phyloP scores from a whole-genome alignment of 1,140 invertebrate genomes.

The Globodera rostochiensis region DNA sequence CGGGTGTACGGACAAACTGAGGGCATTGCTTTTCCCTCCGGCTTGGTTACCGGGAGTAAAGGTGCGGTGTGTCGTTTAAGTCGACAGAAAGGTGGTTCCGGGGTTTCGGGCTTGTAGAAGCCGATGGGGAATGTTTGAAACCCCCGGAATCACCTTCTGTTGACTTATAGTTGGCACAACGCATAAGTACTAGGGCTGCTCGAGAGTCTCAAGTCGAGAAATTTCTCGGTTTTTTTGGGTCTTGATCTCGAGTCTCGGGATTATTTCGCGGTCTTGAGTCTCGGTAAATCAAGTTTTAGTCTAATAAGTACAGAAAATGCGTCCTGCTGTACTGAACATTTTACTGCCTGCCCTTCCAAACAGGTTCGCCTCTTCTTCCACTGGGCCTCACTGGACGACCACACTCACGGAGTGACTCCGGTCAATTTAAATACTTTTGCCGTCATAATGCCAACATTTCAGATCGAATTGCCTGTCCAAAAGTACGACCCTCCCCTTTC shows the following conservation, averaged over 20 bases:
- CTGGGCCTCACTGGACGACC: constrained; percentile 55
- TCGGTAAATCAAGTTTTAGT: neutral
- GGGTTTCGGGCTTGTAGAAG: too few species aligned
- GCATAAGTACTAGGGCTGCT: neutral
- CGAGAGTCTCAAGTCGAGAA: too few species aligned
- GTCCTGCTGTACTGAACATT: too few species aligned
- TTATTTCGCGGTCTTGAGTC: too few species aligned
- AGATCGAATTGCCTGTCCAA: constrained; percentile 6
- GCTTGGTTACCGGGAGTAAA: constrained; percentile 60
- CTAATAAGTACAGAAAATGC: too few species aligned
- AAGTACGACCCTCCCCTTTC: constrained; percentile 54
- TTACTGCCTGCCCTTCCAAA: neutral
- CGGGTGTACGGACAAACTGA: constrained; percentile 51
- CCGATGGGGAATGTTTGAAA: too few species aligned
- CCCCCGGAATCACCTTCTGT: too few species aligned
- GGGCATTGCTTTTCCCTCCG: constrained; percentile 57
- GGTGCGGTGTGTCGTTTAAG: neutral
- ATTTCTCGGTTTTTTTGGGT: too few species aligned
- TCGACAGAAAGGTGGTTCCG: too few species aligned
- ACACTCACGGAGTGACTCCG: constrained; percentile 47
- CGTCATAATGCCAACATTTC: neutral
- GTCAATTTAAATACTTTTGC: neutral
- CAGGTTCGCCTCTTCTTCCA: constrained; percentile 55
- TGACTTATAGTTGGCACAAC: too few species aligned
- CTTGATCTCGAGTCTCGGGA: too few species aligned